A percentile compares a stretch with the other conserved stretches of the same genome.
These are phyloP conservation scores for Platanista minor DNA, from an alignment of 2,113 vertebrate genomes.

Conservation along the genomic window DNA sequence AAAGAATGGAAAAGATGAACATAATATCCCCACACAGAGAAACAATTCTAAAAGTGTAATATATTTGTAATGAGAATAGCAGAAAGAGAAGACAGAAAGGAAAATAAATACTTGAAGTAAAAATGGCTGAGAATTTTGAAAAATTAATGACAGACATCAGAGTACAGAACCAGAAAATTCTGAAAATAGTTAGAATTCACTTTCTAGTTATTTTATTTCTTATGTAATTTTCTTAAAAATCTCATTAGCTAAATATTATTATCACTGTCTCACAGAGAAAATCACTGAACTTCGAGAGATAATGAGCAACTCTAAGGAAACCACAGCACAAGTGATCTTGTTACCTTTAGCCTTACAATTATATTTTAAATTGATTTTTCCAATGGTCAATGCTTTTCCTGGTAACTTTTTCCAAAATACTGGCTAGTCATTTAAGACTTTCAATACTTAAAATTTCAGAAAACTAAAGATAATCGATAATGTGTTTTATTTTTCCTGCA, in stretches of 20 bases:
- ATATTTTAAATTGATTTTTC: neutral
- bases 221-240: neutral
- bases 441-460: neutral
- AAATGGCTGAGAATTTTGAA: neutral
- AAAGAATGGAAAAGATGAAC: neutral
- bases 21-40: neutral
- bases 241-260: neutral
- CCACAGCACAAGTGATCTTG: neutral
- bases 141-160: neutral
- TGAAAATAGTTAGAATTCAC: neutral
- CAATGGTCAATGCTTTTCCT: neutral
- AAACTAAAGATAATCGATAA: neutral
- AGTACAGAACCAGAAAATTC: neutral
- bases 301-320: neutral
- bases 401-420: neutral
- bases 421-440: neutral
- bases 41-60: neutral
- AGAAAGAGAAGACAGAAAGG: neutral
- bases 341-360: neutral
- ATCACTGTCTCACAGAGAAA: neutral
- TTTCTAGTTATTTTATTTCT: neutral
- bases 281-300: neutral
- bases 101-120: neutral
- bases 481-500: neutral
- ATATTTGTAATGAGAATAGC: neutral